These are phyloP conservation scores for Actenoides hombroni DNA, from an alignment of 2,113 vertebrate species.

Conservation along the genomic window DNA sequence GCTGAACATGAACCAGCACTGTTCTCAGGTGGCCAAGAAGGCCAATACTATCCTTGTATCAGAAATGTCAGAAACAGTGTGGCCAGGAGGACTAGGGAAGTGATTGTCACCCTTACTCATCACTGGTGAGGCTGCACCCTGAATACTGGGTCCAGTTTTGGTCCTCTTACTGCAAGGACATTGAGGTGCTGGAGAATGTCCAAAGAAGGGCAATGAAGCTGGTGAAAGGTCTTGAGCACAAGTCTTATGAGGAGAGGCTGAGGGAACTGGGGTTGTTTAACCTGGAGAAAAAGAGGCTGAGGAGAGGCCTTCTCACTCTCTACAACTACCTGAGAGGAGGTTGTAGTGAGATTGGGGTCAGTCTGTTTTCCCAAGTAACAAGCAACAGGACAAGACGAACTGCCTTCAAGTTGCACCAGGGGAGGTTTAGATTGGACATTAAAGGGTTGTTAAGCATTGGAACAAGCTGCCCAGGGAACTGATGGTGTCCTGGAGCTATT, in stretches of 20 bases:
- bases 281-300: not conserved
- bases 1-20: not conserved
- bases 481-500: not conserved
- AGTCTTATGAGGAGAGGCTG: not conserved
- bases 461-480: not conserved
- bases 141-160: not conserved
- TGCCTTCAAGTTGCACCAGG: not conserved
- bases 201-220: not conserved
- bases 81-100: not conserved
- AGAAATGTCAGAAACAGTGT: not conserved
- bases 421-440: not conserved
- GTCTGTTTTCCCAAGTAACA: not conserved
- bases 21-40: not conserved
- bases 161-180: not conserved
- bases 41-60: not conserved
- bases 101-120: not conserved
- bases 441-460: not conserved
- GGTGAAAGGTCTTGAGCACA: not conserved
- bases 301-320: not conserved
- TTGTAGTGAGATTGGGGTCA: not conserved
- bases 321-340: not conserved
- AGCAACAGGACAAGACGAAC: not conserved
- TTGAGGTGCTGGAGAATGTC: not conserved
- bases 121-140: not conserved
- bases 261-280: not conserved